Evolutionary conservation across 2,888 invertebrate genomes (phyloP), one percentile per base, ranked within the genome.

Genomic region (Strigamia transsilvanica): DNA sequence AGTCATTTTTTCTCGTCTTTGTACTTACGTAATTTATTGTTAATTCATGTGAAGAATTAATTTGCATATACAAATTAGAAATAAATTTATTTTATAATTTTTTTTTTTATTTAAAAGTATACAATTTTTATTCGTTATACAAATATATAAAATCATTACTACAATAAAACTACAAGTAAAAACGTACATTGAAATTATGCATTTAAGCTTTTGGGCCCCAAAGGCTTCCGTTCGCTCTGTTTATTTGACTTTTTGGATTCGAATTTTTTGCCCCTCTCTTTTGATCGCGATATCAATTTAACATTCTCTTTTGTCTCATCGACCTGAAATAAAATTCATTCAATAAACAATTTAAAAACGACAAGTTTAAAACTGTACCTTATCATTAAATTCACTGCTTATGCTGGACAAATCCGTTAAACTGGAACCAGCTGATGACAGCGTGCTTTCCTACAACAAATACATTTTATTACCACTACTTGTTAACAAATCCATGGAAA

Each of bases 181-280:
- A 23, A 23, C 12, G 21, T 66, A n/a, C 5, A n/a, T 27, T 32
- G 32, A 73, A 73, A 73, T 73, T 73, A 73, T 73, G 73, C 73
- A 13, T 23, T 73, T 73, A 27, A 32, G n/a, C 27, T 73, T 32
- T 73, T 23, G n/a, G 73, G 10, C 27, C 9, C 13, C 32, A 73
- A 73, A 6, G 73, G 73, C 12, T 73, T 73, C 2, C 73, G 73
- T 73, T 73, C 73, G 5, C 7, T 12, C n/a, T 12, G 73, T 13
- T 73, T 15, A 10, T 73, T 73, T 1, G 73, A 10, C 12, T 73
- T 73, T 32, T 73, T 73, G 2, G 27, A 73, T 13, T 32, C 73
- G 7, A 73, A 13, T 73, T 73, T 73, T 73, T 73, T 73, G 73
- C 5, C 73, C 27, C 32, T 73, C 27, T 4, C 12, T 32, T 73